Base-by-base conservation (phyloP, 2,888 invertebrate genomes). In the Lasioglossum calceatum region DNA sequence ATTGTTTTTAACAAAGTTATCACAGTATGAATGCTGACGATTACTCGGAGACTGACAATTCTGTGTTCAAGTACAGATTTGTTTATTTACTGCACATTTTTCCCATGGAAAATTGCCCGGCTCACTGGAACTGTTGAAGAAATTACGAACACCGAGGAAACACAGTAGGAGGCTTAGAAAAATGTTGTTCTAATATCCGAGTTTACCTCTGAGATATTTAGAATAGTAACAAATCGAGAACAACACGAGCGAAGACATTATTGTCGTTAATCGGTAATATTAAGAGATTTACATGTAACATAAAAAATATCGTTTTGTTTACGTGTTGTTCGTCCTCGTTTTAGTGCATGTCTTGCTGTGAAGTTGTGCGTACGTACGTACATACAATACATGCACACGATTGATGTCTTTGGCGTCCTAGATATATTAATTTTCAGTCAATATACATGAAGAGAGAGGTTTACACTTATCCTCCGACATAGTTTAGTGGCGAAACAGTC, bases 341-440 rank as follows among this genome's bases (percentile, higher is more conserved):
- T 36, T 39, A 12, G 70, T 79, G 85, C 85, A 85, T 85, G 85
- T 67, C 67, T 47, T 27, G 19, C 23, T 72, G 39, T 16, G 72
- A 50, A n/a, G 32, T 67, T 44, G 36, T 79, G 85, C 79, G 76
- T 79, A 77, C 85, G 64, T 78, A 74, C 42, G 84, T 85, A 84
- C 85, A 84, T 84, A 85, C 85, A 85, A 85, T 85, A 85, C 85
- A 85, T 85, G 85, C 85, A 85, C 85, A 85, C 85, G 85, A 85
- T 85, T 85, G 85, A 85, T 85, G 85, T 76, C 19, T 84, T 67
- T 84, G 85, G 79, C 85, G 73, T 79, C 58, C 58, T 85, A 79
- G 85, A 73, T 73, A 84, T 85, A 85, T 54, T 1, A 67, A 73
- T 67, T 84, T 72, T 23, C 67, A 58, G 70, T 70, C 42, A 47